Base-by-base conservation (phyloP, 2,113 vertebrate species). In the Aythya baeri region DNA sequence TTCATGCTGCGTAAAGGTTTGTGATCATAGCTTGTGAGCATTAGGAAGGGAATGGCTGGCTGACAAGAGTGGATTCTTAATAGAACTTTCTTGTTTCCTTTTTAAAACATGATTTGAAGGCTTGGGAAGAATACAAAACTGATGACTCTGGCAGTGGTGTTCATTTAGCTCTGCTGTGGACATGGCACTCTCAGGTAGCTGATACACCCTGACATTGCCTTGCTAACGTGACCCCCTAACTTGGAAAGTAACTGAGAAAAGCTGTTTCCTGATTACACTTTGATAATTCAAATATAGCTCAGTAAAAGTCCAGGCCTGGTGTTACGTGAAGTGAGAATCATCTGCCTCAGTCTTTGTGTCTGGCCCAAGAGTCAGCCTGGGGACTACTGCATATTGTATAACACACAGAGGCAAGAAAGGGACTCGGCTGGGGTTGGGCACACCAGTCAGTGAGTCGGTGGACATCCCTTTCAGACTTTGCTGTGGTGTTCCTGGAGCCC, bases 1-100 rank as follows among this genome's bases (percentile, higher is more conserved):
- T 31, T 5, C 12, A n/a, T 2, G 3, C 3, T 0, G 1, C 20
- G 5, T n/a, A 63, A 55, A 0, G 34, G 18, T 13, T 68, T 70
- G 17, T 36, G 20, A 22, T 46, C 21, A 22, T 52, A 26, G 49
- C 22, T 27, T 7, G 20, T 34, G 17, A 31, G 22, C 6, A 4
- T 16, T 23, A 57, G 43, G 74, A 77, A 4, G 2, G 2, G 34
- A 25, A 7, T 8, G 7, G 54, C 8, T 12, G 50, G 7, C 11
- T 52, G 66, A 13, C 27, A 71, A 20, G 31, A 7, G 13, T 72
- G 22, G 5, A 54, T 36, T 81, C 22, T 63, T 52, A 34, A 63
- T 2, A 3, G 13, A 13, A 38, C 3, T 32, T 38, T 36, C 41
- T 74, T 17, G 4, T 8, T 49, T 34, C 4, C 5, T 71, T 71